Percentiles rank a stretch among this genome's conserved stretches.
Conservation (phyloP, 2,888 invertebrate species). For the Tupiocoris notatus region DNA sequence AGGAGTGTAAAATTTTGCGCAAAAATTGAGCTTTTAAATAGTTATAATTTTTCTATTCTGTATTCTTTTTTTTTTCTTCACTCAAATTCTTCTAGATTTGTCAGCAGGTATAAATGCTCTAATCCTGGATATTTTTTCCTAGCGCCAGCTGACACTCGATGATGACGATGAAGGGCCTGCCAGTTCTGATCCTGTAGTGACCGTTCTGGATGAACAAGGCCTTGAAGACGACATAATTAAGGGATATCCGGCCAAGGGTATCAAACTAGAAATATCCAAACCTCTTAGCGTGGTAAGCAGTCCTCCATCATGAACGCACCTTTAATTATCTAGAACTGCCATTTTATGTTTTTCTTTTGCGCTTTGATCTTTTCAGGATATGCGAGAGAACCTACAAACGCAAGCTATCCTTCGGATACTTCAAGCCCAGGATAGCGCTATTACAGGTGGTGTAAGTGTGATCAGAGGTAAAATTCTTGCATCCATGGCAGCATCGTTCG, state of each 20-base stretch:
- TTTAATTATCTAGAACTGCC: neutral
- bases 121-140: neutral
- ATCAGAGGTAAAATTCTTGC: slow-evolving; percentile 73
- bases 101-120: neutral
- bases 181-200: neutral
- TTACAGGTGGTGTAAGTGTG: slow-evolving; percentile 62
- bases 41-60: too few species aligned
- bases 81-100: too few species aligned
- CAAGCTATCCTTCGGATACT: slow-evolving; percentile 75
- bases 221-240: slow-evolving; percentile 37
- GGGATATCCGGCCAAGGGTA: slow-evolving; percentile 32
- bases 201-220: slow-evolving; percentile 24
- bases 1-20: too few species aligned
- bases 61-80: too few species aligned
- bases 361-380: slow-evolving; percentile 42
- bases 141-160: slow-evolving; percentile 19
- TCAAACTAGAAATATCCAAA: slow-evolving; percentile 34
- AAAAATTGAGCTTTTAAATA: too few species aligned
- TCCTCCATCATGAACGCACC: neutral
- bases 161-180: slow-evolving; percentile 45
- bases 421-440: slow-evolving; percentile 69
- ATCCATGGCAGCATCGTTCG: slow-evolving; percentile 81
- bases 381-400: slow-evolving; percentile 45
- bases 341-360: neutral
- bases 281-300: slow-evolving; percentile 32